Conservation (phyloP, 1,140 invertebrate species). For the Orchestia grillus region DNA sequence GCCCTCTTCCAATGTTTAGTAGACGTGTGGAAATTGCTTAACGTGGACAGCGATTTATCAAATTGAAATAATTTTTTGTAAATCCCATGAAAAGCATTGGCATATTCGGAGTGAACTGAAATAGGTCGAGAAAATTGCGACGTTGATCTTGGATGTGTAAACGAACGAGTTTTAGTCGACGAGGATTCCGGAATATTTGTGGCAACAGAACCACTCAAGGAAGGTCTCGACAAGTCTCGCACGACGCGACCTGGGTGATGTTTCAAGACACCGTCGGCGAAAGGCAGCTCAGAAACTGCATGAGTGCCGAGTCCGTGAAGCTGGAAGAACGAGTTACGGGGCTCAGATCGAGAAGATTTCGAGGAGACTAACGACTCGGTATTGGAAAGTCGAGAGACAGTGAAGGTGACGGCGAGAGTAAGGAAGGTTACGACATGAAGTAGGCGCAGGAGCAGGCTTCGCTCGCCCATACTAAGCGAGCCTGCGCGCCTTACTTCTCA, state of each 20-base stretch:
- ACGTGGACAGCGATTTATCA: not conserved
- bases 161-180: not conserved
- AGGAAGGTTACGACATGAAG: conserved; percentile 55
- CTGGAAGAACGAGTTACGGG: not conserved
- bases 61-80: not conserved
- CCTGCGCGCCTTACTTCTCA: conserved; percentile 34
- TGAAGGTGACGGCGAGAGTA: conserved; percentile 44
- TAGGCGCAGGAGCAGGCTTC: conserved; percentile 40
- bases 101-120: not conserved
- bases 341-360: not conserved
- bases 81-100: not conserved
- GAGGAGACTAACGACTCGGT: not conserved
- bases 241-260: not conserved
- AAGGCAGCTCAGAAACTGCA: not conserved
- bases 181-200: not conserved
- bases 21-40: not conserved
- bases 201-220: not conserved
- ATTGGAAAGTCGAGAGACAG: conserved; percentile 37
- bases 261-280: not conserved
- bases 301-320: not conserved
- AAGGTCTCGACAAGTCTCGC: not conserved
- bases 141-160: not conserved
- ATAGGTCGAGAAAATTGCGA: not conserved
- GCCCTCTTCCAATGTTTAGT: not conserved
- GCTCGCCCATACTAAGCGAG: conserved; percentile 43